phyloP scores from a whole-genome alignment of 2,797 vertebrate species.

The Spatula clypeata region DNA sequence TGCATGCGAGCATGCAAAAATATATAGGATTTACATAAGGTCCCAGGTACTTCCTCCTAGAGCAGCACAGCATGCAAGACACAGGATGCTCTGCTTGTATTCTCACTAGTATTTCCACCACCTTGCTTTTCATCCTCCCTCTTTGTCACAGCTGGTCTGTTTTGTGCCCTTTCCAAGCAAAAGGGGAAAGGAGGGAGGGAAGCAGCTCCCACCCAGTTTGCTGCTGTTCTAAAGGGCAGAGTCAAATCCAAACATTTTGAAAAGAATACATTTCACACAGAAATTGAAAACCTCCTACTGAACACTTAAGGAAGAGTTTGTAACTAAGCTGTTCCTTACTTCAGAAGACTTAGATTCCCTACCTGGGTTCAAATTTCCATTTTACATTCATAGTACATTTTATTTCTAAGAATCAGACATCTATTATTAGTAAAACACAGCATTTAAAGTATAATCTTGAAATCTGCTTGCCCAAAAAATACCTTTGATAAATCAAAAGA shows the following conservation, averaged over 20 bases:
- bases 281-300: neutral
- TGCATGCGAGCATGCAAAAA: neutral
- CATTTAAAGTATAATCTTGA: neutral
- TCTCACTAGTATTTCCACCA: neutral
- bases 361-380: neutral
- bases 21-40: neutral
- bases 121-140: neutral
- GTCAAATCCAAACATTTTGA: conserved; percentile 49
- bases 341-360: neutral
- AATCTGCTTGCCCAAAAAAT: neutral
- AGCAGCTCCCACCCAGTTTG: neutral
- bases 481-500: neutral
- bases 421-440: neutral
- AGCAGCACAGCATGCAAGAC: neutral
- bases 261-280: neutral
- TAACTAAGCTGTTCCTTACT: neutral
- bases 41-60: neutral
- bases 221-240: neutral
- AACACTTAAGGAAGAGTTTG: neutral
- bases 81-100: neutral
- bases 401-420: neutral
- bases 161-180: neutral
- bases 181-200: neutral
- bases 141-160: neutral
- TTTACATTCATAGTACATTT: neutral